Percentiles rank a stretch among this genome's conserved stretches.
Conservation (phyloP, 37 sponge, comb jelly and placozoan genomes). For the Spongilla lacustris region DNA sequence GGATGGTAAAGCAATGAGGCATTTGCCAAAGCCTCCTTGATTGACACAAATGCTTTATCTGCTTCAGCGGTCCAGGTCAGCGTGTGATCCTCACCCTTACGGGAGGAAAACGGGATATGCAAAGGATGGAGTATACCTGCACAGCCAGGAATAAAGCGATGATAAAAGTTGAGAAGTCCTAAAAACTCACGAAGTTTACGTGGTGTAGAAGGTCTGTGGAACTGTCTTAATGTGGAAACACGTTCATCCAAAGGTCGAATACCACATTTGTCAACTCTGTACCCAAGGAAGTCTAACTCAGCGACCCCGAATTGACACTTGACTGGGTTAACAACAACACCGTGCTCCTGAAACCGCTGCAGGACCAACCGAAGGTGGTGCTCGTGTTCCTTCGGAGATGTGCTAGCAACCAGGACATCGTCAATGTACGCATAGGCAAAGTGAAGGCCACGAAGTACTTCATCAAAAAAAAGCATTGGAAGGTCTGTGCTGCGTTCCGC, state of each 20-base stretch:
- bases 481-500: constrained; percentile 54
- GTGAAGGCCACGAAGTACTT: constrained; percentile 45
- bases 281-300: constrained; percentile 15
- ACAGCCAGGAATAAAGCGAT: too few relatives aligned
- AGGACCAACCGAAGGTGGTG: constrained; percentile 21
- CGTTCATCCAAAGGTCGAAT: constrained; percentile 8
- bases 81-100: neutral
- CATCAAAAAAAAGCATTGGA: too few relatives aligned
- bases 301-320: neutral
- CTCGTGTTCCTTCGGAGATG: constrained; percentile 44
- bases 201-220: neutral
- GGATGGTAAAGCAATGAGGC: neutral
- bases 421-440: constrained; percentile 63
- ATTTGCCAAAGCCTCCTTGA: neutral
- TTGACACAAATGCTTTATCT: neutral
- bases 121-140: too few relatives aligned
- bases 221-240: neutral
- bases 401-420: too few relatives aligned
- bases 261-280: neutral
- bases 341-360: neutral
- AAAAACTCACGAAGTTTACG: constrained; percentile 16
- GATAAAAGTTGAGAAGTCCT: too few relatives aligned
- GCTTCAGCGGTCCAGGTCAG: neutral
- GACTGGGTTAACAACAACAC: neutral
- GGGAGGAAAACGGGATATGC: constrained; percentile 2